Evolutionary conservation across 2,797 vertebrate genomes (phyloP).

Genomic region (Tachyglossus aculeatus): DNA sequence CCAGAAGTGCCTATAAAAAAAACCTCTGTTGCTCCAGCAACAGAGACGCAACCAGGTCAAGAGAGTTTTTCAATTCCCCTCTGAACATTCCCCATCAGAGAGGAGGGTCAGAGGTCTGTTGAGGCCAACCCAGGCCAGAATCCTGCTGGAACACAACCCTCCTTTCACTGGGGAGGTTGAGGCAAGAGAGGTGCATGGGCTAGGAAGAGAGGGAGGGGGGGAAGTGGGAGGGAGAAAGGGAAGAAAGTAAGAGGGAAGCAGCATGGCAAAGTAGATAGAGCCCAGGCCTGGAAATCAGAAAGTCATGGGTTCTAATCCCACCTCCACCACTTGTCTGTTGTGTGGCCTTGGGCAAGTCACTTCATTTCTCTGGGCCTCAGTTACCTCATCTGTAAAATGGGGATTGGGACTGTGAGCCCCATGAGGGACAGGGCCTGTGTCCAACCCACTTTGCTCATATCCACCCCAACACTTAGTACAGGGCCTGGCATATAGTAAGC

Average conservation of each 20-base stretch:
- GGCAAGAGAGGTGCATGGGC: slow-evolving; percentile 34
- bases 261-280: background rate
- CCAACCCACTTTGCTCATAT: too few relatives aligned
- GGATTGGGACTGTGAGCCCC: too few relatives aligned
- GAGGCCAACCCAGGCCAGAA: slow-evolving; percentile 7
- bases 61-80: slow-evolving; percentile 20
- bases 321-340: too few relatives aligned
- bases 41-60: slow-evolving; percentile 65
- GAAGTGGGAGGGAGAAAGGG: too few relatives aligned
- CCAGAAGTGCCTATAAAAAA: slow-evolving; percentile 61
- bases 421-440: too few relatives aligned
- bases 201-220: background rate
- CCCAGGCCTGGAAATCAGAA: too few relatives aligned
- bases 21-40: slow-evolving; percentile 51
- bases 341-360: too few relatives aligned
- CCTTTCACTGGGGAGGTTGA: slow-evolving; percentile 48
- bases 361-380: too few relatives aligned
- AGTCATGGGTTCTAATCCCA: too few relatives aligned
- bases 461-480: too few relatives aligned
- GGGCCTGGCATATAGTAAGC: too few relatives aligned
- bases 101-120: background rate
- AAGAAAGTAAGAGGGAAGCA: background rate
- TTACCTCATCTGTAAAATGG: too few relatives aligned
- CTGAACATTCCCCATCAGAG: background rate
- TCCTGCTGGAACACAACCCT: slow-evolving; percentile 70